A percentile compares a stretch with the other conserved stretches of the same genome.
phyloP scores from a whole-genome alignment of 2,113 vertebrate species.

The Carollia perspicillata region DNA sequence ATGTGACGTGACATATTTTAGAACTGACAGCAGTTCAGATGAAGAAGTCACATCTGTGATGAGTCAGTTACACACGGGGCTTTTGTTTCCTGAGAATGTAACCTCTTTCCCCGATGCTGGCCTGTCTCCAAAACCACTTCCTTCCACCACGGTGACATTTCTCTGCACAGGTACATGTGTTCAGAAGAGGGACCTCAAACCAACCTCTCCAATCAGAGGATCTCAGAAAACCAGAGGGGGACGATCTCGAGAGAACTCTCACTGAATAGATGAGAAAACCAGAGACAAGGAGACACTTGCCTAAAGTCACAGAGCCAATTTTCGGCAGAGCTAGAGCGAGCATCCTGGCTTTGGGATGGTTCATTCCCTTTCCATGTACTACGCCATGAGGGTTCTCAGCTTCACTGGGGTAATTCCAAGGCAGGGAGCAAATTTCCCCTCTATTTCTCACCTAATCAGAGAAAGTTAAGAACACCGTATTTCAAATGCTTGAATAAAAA shows the following conservation, averaged over 20 bases:
- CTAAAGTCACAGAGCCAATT: not conserved
- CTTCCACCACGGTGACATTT: not conserved
- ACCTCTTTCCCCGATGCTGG: not conserved
- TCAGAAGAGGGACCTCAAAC: not conserved
- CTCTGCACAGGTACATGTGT: not conserved
- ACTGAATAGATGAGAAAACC: not conserved
- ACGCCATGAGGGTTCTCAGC: not conserved
- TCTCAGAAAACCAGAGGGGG: not conserved
- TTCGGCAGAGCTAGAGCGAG: not conserved
- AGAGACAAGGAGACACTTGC: not conserved
- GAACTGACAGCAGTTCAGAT: not conserved
- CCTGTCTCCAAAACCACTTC: not conserved
- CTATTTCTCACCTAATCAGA: not conserved
- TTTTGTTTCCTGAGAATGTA: constrained; percentile 36
- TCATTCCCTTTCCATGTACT: not conserved
- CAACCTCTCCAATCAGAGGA: not conserved
- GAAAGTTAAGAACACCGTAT: not conserved
- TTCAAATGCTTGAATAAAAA: constrained; percentile 22
- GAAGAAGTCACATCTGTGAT: not conserved
- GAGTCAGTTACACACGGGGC: not conserved
- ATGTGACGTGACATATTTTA: constrained; percentile 46
- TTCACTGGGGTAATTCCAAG: not conserved
- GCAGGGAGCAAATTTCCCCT: not conserved
- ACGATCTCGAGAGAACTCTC: not conserved
- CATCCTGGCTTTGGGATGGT: not conserved